Conservation (phyloP, 2,888 invertebrate genomes). For the Ypsolopha sequella region DNA sequence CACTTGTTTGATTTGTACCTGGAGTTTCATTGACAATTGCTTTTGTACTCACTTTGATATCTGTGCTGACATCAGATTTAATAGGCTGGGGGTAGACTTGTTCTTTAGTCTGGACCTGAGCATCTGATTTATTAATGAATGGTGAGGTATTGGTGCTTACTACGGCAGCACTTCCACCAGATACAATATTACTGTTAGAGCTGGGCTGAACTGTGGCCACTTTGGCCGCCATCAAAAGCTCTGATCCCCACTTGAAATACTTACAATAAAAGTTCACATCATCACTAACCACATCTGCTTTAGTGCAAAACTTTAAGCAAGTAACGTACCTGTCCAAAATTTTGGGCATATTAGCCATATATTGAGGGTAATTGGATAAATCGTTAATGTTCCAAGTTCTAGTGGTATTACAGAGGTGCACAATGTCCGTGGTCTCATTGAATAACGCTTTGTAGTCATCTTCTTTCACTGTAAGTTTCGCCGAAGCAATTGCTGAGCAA, state of each 20-base stretch:
- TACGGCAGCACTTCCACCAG: too few relatives aligned
- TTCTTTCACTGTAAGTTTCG: conserved; percentile 22
- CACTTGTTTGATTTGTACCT: too few relatives aligned
- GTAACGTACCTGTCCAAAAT: background rate
- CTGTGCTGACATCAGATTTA: too few relatives aligned
- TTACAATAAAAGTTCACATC: conserved; percentile 48
- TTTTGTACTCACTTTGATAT: too few relatives aligned
- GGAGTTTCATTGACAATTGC: too few relatives aligned
- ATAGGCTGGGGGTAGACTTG: too few relatives aligned
- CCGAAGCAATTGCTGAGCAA: conserved; percentile 25
- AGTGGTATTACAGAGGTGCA: conserved; percentile 29
- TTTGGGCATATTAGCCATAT: conserved; percentile 14
- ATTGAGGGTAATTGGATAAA: conserved; percentile 20
- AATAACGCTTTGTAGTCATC: conserved; percentile 23
- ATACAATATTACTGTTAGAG: background rate
- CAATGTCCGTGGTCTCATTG: conserved; percentile 26
- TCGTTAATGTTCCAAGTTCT: conserved; percentile 35
- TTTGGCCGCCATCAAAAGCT: conserved; percentile 19
- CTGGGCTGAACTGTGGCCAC: conserved; percentile 10
- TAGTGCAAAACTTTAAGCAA: conserved; percentile 43
- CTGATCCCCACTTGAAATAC: conserved; percentile 47
- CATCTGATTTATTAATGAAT: too few relatives aligned
- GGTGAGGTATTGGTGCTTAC: too few relatives aligned
- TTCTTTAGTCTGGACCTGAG: too few relatives aligned
- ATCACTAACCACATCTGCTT: conserved; percentile 21